Evolutionary conservation across 2,797 vertebrate species (phyloP), one percentile per base, ranked within the genome.

Genomic region (Sebastes steindachneri): DNA sequence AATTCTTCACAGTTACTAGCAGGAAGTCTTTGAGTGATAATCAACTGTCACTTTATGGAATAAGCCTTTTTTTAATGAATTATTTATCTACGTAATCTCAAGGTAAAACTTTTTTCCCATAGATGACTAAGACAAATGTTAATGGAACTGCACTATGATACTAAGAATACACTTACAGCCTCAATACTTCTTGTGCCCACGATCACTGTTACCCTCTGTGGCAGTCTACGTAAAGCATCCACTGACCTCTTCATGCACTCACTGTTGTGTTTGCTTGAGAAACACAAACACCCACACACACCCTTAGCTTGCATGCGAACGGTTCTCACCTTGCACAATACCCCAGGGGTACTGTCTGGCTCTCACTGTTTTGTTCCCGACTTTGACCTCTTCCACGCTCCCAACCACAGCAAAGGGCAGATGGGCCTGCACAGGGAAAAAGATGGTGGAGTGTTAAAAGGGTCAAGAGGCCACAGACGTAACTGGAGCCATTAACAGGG

Each of bases 281-380:
- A 58, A 80, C 53, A 57, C 58, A 75, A 60, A 77, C 66, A 74
- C 17, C 3, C 65, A 68, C 21, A 68, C 21, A 77, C 66, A 21
- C 17, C 1, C 11, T 17, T 28, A 63, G 60, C 11, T 80, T 59
- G 73, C 55, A 59, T 73, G 12, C 41, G 15, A 68, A 25, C 11
- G 14, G 23, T 74, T 91, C 97, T 96, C 94, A 99, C 98, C 98
- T 97, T 99, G 98, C 81, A 99, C 98, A 19, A 99, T 96, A 31
- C 99, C 99, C 99, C 98, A 99, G 0, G 99, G 99, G 91, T 99
- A 99, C 95, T 99, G 99, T 76, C 99, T 97, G 71, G 99, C 98
- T 91, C 98, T 94, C 88, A 99, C 98, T 37, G 97, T 96, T 93
- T 99, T 99, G 95, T 99, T 99, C 11, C 99, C 99, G 68, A 99